Percentiles rank a stretch among this genome's conserved stretches.
These are phyloP conservation scores for Rhinogobius similis DNA, from an alignment of 2,113 vertebrate genomes.

Conservation along the genomic window DNA sequence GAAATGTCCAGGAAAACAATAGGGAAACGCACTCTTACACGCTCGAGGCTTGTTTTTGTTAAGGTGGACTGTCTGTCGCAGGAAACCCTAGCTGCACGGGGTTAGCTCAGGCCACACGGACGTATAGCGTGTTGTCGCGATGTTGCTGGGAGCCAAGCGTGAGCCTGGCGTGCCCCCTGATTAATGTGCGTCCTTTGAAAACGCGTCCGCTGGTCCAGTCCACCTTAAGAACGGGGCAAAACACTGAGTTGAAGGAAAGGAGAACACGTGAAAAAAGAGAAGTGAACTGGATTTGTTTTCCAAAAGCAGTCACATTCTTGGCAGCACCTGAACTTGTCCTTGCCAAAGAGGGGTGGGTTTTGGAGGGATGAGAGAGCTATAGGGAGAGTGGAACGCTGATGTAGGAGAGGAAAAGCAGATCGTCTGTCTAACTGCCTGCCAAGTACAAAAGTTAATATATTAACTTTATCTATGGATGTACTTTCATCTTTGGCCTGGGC, in stretches of 20 bases:
- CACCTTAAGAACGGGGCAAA: constrained; percentile 41
- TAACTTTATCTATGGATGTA: constrained; percentile 38
- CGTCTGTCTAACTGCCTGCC: neutral
- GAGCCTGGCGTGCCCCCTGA: neutral
- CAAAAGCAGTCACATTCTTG: constrained; percentile 72
- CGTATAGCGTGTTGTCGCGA: neutral
- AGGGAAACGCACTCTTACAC: constrained; percentile 1
- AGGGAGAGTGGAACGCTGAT: constrained; percentile 24
- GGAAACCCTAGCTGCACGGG: neutral
- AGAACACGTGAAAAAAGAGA: constrained; percentile 22
- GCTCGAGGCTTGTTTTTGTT: constrained; percentile 28
- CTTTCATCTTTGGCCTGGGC: constrained; percentile 35
- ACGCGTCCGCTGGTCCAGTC: neutral
- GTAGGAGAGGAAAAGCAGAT: constrained; percentile 40
- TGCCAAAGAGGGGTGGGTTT: constrained; percentile 67
- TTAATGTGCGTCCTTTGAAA: neutral
- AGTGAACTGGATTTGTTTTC: constrained; percentile 69
- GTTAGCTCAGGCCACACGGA: neutral
- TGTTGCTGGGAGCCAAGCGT: neutral
- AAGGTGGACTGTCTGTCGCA: constrained; percentile 37
- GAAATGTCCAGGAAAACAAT: constrained; percentile 31
- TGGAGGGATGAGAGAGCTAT: constrained; percentile 42
- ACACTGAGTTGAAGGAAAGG: constrained; percentile 24
- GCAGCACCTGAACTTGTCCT: constrained; percentile 54
- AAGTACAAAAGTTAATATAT: constrained; percentile 31